Evolutionary conservation across 1,140 invertebrate genomes (phyloP).

Genomic region (Nephila pilipes): DNA sequence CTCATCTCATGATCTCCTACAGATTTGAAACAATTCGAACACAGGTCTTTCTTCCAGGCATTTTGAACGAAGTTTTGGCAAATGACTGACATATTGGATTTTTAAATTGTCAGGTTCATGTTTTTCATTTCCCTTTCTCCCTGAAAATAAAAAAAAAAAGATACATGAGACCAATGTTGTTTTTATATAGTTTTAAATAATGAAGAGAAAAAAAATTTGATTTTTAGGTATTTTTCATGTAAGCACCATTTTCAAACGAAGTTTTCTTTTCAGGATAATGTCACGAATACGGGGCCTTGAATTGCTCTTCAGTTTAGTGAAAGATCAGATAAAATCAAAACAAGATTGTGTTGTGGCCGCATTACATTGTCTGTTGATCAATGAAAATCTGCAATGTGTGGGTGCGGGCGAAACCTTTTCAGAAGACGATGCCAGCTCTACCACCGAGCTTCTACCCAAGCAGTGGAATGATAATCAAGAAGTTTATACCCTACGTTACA

Average conservation of each 20-base stretch:
- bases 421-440: neutral
- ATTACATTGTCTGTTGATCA: slow-evolving; percentile 60
- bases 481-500: slow-evolving; percentile 61
- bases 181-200: neutral
- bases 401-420: slow-evolving; percentile 51
- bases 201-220: neutral
- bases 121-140: neutral
- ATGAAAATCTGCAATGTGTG: slow-evolving; percentile 55
- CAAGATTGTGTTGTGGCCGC: slow-evolving; percentile 61
- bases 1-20: slow-evolving; percentile 87
- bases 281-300: slow-evolving; percentile 60
- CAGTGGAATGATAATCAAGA: slow-evolving; percentile 69
- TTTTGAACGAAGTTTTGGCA: slow-evolving; percentile 96
- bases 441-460: slow-evolving; percentile 47
- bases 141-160: slow-evolving; percentile 33
- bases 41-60: slow-evolving; percentile 97
- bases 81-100: slow-evolving; percentile 86
- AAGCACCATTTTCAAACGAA: neutral
- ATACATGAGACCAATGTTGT: neutral
- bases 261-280: slow-evolving; percentile 52
- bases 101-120: neutral
- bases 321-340: slow-evolving; percentile 36
- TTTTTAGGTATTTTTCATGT: neutral
- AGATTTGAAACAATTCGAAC: slow-evolving; percentile 95
- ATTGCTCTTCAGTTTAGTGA: slow-evolving; percentile 41